phyloP scores from a whole-genome alignment of 2,888 invertebrate species.

The Phasia obesa region DNA sequence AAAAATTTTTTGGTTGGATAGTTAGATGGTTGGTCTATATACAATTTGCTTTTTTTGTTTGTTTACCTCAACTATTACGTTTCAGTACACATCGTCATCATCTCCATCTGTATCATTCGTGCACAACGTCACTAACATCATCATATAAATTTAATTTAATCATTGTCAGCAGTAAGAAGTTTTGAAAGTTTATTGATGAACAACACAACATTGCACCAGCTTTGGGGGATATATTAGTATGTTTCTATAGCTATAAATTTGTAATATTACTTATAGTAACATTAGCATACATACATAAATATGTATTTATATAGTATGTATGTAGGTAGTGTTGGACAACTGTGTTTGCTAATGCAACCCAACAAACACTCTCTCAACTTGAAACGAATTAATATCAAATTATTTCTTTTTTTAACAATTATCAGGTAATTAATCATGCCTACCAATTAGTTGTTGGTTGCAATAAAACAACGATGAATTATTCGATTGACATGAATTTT shows the following conservation, averaged over 20 bases:
- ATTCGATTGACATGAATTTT: too few relatives aligned
- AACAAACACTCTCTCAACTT: too few relatives aligned
- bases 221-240: neutral
- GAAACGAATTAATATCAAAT: too few relatives aligned
- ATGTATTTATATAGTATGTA: neutral
- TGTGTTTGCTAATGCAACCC: neutral
- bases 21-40: conserved; percentile 43
- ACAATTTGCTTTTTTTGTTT: conserved; percentile 35
- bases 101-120: conserved; percentile 18
- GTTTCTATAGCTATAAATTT: neutral
- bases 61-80: conserved; percentile 65
- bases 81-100: conserved; percentile 40
- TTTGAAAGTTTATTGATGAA: conserved; percentile 38
- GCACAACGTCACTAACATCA: conserved; percentile 1
- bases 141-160: conserved; percentile 36
- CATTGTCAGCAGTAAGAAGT: conserved; percentile 19
- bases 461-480: too few relatives aligned
- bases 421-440: too few relatives aligned
- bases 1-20: conserved; percentile 30
- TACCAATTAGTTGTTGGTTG: too few relatives aligned
- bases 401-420: too few relatives aligned
- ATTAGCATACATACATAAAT: neutral
- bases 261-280: too few relatives aligned
- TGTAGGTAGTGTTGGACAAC: neutral
- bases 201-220: conserved; percentile 18